phyloP scores from a whole-genome alignment of 2,797 vertebrate species.

The Ceryle rudis region DNA sequence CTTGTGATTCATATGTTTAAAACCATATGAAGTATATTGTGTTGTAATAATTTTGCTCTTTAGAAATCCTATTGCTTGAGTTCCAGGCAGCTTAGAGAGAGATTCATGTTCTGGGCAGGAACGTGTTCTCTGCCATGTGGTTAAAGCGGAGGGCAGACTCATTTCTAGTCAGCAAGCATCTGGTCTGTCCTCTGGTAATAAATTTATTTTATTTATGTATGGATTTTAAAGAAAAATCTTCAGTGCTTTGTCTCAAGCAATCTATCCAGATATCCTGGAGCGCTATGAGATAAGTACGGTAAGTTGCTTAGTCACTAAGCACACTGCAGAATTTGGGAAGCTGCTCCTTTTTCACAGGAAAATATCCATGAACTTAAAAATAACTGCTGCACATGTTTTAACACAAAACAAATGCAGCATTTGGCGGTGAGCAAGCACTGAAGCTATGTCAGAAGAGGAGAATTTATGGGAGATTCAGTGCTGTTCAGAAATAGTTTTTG shows the following conservation, averaged over 20 bases:
- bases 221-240: slow-evolving; percentile 35
- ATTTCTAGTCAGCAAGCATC: slow-evolving; percentile 50
- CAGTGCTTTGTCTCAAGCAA: background rate
- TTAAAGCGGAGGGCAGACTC: background rate
- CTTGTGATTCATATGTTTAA: background rate
- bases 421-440: background rate
- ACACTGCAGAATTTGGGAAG: background rate
- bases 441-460: background rate
- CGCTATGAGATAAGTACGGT: background rate
- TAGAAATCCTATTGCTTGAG: background rate
- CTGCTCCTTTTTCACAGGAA: background rate
- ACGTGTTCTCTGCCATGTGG: background rate
- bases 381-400: background rate
- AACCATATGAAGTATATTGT: background rate
- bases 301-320: slow-evolving; percentile 24
- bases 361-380: background rate
- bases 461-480: background rate
- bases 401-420: background rate
- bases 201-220: slow-evolving; percentile 21
- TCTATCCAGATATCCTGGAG: background rate
- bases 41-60: background rate
- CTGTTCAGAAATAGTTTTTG: background rate
- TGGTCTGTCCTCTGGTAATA: slow-evolving; percentile 34
- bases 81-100: slow-evolving; percentile 18
- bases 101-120: background rate